Percentiles rank a stretch among this genome's conserved stretches.
phyloP scores from a whole-genome alignment of 2,797 vertebrate genomes.

The Threskiornis aethiopicus region DNA sequence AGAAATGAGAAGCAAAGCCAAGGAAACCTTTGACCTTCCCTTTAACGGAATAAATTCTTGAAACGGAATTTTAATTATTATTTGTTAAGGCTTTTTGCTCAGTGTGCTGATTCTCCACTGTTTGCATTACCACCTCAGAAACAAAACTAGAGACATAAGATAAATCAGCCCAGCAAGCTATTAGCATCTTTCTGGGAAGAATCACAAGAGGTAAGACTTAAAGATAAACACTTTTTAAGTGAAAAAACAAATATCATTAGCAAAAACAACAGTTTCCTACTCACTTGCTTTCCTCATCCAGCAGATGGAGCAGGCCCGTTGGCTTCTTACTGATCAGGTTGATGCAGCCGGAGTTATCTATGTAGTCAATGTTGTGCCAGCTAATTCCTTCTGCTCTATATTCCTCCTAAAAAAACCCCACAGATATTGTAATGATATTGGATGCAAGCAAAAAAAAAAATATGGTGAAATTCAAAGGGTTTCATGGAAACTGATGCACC shows the following conservation, averaged over 20 bases:
- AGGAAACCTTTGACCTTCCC: neutral
- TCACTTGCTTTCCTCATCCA: slow-evolving; percentile 99
- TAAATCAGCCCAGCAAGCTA: neutral
- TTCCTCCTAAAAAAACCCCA: slow-evolving; percentile 83
- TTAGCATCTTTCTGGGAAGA: neutral
- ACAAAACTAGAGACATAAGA: neutral
- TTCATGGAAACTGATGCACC: neutral
- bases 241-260: neutral
- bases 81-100: neutral
- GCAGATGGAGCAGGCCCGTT: slow-evolving; percentile 93
- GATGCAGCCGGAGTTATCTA: slow-evolving; percentile 96
- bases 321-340: slow-evolving; percentile 98
- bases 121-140: neutral
- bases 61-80: neutral
- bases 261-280: slow-evolving; percentile 54
- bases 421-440: neutral
- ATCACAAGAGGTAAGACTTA: neutral
- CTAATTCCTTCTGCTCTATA: slow-evolving; percentile 93
- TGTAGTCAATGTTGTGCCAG: slow-evolving; percentile 97
- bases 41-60: neutral
- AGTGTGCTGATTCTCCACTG: neutral
- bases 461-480: neutral
- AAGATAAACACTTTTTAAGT: neutral
- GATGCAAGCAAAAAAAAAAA: neutral
- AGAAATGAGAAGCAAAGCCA: neutral